These are phyloP conservation scores for Brachionus plicatilis DNA, from an alignment of 1,140 invertebrate species.

Conservation along the genomic window DNA sequence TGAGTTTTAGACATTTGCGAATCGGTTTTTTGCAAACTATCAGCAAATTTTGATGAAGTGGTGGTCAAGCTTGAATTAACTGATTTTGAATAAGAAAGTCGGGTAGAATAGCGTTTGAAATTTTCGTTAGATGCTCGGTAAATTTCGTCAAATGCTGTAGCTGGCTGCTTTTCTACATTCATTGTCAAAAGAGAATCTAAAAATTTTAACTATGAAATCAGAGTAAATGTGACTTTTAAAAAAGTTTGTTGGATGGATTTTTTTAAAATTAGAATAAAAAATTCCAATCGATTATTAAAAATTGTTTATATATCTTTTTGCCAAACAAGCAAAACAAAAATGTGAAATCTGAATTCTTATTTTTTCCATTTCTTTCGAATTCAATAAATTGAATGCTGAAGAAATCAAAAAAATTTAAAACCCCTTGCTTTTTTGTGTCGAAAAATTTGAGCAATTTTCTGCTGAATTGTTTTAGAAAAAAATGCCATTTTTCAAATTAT, in stretches of 20 bases:
- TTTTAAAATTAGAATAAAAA: not conserved
- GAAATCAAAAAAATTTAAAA: not conserved
- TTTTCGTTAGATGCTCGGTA: not conserved
- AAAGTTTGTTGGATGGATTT: not conserved
- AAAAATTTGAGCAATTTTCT: not conserved
- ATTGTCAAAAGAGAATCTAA: not conserved
- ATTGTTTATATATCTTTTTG: not conserved
- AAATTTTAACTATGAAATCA: not conserved
- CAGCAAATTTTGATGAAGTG: not conserved
- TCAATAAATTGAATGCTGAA: not conserved
- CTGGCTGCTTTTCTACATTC: not conserved
- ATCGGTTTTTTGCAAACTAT: not conserved
- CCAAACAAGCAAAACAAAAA: not conserved
- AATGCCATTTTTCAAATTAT: not conserved
- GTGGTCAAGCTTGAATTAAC: not conserved
- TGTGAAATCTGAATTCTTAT: not conserved
- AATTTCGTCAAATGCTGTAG: not conserved
- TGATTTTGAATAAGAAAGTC: conserved; percentile 1
- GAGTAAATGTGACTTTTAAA: not conserved
- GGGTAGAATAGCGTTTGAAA: not conserved
- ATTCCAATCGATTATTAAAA: not conserved
- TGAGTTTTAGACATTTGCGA: not conserved
- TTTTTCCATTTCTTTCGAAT: not conserved
- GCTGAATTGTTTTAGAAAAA: not conserved
- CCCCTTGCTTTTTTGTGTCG: not conserved